phyloP scores from a whole-genome alignment of 1,140 invertebrate species.

The Xylocopa sonorina region DNA sequence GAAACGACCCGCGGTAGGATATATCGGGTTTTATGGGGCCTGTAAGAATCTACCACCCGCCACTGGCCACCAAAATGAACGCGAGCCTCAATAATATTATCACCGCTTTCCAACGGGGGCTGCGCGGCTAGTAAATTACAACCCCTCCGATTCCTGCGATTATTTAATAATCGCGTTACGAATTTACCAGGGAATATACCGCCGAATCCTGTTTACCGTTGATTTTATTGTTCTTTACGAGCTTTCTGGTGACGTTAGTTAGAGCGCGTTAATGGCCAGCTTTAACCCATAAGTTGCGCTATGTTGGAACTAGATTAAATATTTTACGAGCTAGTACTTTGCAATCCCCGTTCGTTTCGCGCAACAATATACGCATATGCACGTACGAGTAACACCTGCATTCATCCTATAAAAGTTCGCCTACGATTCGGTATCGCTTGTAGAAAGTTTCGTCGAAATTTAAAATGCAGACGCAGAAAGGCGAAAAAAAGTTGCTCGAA shows the following conservation, averaged over 20 bases:
- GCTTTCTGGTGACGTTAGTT: neutral
- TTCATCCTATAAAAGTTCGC: too few relatives aligned
- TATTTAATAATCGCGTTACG: neutral
- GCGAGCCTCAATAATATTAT: conserved; percentile 48
- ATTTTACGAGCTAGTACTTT: too few relatives aligned
- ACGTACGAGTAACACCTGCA: too few relatives aligned
- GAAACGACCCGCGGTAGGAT: conserved; percentile 46
- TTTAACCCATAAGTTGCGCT: too few relatives aligned
- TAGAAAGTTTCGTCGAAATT: too few relatives aligned
- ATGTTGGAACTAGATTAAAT: too few relatives aligned
- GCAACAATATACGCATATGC: too few relatives aligned
- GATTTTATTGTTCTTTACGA: neutral
- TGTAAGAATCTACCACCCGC: conserved; percentile 25
- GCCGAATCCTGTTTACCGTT: neutral
- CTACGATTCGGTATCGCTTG: too few relatives aligned
- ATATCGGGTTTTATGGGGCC: conserved; percentile 56
- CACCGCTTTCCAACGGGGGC: conserved; percentile 16
- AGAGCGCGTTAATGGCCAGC: neutral
- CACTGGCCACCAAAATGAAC: conserved; percentile 18
- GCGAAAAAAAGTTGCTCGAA: too few relatives aligned
- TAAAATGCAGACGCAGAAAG: too few relatives aligned
- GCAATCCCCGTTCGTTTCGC: too few relatives aligned
- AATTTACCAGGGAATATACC: neutral
- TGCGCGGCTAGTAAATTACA: conserved; percentile 4
- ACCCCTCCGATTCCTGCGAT: neutral